phyloP scores from a whole-genome alignment of 2,888 invertebrate genomes.

The Trichopria drosophilae region DNA sequence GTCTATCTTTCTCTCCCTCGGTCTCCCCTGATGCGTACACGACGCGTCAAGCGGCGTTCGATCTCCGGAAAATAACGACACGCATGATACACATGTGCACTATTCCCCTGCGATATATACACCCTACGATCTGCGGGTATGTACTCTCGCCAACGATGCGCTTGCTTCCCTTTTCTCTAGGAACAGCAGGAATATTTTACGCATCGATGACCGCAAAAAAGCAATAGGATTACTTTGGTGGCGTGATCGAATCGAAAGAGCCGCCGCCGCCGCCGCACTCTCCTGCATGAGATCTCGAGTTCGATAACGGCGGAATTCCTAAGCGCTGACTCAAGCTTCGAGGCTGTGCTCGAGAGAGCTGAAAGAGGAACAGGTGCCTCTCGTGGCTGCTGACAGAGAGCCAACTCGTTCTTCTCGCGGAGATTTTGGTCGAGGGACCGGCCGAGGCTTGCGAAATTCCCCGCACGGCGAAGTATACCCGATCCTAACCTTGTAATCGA shows the following conservation, averaged over 20 bases:
- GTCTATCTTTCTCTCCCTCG: not conserved
- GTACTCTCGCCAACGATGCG: too few relatives aligned
- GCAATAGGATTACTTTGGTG: too few relatives aligned
- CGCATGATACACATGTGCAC: too few relatives aligned
- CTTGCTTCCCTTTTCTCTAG: too few relatives aligned
- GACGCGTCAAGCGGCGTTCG: conserved; percentile 3
- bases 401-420: too few relatives aligned
- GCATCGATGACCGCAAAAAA: not conserved
- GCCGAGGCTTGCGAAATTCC: not conserved
- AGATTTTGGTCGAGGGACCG: not conserved
- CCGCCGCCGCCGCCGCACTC: not conserved
- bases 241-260: too few relatives aligned
- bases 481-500: too few relatives aligned
- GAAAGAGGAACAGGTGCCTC: conserved; percentile 35
- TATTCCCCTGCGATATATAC: too few relatives aligned
- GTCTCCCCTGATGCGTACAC: not conserved
- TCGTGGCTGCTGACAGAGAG: conserved; percentile 12
- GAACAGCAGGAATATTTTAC: not conserved
- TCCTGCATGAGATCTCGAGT: conserved; percentile 18
- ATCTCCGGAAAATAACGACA: not conserved
- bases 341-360: not conserved
- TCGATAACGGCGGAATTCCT: conserved; percentile 37
- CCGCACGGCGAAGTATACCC: too few relatives aligned
- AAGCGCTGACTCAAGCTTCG: conserved; percentile 41
- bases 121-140: too few relatives aligned